Evolutionary conservation across 2,113 vertebrate species (phyloP).

Genomic region (Sorex araneus): DNA sequence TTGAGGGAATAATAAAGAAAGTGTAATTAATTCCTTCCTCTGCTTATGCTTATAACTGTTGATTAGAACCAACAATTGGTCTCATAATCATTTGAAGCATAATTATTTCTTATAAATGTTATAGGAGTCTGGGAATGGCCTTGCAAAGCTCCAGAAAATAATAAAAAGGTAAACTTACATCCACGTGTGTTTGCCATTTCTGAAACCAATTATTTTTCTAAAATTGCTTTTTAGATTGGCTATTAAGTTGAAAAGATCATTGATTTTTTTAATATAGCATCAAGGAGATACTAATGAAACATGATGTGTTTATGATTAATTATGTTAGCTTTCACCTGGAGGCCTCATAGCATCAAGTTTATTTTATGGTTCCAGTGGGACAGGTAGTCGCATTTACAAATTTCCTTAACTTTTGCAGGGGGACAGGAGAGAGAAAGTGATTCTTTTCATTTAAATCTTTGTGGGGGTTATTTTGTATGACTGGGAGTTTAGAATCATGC

Average conservation of each 20-base stretch:
- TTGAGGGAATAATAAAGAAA: slow-evolving; percentile 31
- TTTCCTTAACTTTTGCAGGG: background rate
- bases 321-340: slow-evolving; percentile 72
- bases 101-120: slow-evolving; percentile 74
- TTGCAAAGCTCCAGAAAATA: slow-evolving; percentile 70
- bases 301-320: slow-evolving; percentile 80
- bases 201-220: slow-evolving; percentile 82
- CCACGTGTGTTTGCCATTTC: slow-evolving; percentile 68
- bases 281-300: slow-evolving; percentile 73
- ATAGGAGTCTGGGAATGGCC: slow-evolving; percentile 65
- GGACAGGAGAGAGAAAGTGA: background rate
- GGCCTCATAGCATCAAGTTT: slow-evolving; percentile 79
- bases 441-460: slow-evolving; percentile 78
- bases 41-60: slow-evolving; percentile 74
- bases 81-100: slow-evolving; percentile 64
- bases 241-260: slow-evolving; percentile 83
- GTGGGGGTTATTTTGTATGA: slow-evolving; percentile 67
- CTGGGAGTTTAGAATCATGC: slow-evolving; percentile 72
- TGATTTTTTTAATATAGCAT: slow-evolving; percentile 75
- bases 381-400: slow-evolving; percentile 52
- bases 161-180: slow-evolving; percentile 25
- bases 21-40: slow-evolving; percentile 64
- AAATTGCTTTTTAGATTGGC: slow-evolving; percentile 85
- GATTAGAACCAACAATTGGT: slow-evolving; percentile 67
- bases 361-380: slow-evolving; percentile 65